Evolutionary conservation across 1,140 invertebrate genomes (phyloP), one percentile per base, ranked within the genome.

Genomic region (Drosophila elegans): DNA sequence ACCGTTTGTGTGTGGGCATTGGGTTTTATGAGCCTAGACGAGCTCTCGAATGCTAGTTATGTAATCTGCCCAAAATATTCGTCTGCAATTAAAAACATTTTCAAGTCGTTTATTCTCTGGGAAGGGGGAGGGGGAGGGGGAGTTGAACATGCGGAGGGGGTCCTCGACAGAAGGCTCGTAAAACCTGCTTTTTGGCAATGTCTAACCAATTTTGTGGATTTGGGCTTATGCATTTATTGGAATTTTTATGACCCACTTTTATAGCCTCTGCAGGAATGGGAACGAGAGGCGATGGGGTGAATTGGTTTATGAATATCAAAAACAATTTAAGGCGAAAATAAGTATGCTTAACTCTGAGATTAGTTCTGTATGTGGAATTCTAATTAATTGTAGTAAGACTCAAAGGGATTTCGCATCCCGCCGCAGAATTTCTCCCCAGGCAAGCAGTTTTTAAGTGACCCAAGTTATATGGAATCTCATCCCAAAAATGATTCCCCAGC

Each of bases 61-160:
- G 81, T 81, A 81, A 75, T 81, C 61, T 77, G 61, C 56, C 69
- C 57, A 41, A 75, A 72, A 66, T 78, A 69, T 78, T 72, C 61
- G 62, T 63, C 59, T 71, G 71, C 82, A 85, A 85, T 85, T 85
- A 86, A 86, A 81, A 86, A 53, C 77, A 67, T 48, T 84, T 74
- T 56, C 62, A 38, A 82, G 61, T 54, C 71, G 46, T 67, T 78
- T 74, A 71, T 67, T 73, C 44, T 66, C 56, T 44, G 38, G 41
- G n/a, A n/a, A n/a, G n/a, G n/a, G n/a, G n/a, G n/a, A n/a, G n/a
- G n/a, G n/a, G n/a, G n/a, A n/a, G n/a, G 64, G 12, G 39, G 38
- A 55, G 13, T 46, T 9, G 21, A 57, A 41, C 27, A 39, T 9
- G 13, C 12, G 48, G 42, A 6, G n/a, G 11, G 34, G 45, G 38